Evolutionary conservation across 2,797 vertebrate genomes (phyloP).

Genomic region (Myoxocephalus aenaeus): DNA sequence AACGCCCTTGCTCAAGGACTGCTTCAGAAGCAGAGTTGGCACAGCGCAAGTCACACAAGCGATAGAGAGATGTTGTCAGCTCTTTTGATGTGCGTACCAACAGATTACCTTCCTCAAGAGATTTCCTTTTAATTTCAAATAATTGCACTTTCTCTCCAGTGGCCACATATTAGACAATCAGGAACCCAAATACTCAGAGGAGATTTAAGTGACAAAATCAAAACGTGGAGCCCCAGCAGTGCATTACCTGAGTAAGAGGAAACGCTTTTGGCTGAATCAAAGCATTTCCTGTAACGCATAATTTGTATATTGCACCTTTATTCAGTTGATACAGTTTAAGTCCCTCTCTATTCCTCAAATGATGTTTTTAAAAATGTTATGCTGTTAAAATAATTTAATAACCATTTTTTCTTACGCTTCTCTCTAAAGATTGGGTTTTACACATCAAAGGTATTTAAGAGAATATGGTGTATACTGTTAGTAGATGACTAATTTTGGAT

Average conservation of each 20-base stretch:
- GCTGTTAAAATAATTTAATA: neutral
- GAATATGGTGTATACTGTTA: neutral
- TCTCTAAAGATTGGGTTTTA: neutral
- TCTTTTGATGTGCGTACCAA: conserved; percentile 39
- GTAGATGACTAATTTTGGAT: neutral
- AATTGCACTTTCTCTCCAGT: conserved; percentile 51
- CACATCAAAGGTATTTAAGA: neutral
- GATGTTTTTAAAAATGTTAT: too few species aligned
- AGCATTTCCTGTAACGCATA: conserved; percentile 1
- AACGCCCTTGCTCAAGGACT: conserved; percentile 72
- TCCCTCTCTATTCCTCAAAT: neutral
- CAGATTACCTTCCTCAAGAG: conserved; percentile 31
- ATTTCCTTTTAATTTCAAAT: conserved; percentile 56
- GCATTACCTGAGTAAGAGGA: conserved; percentile 12
- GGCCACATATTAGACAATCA: conserved; percentile 32
- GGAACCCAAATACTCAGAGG: conserved; percentile 32
- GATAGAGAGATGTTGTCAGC: conserved; percentile 55
- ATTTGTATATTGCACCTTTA: neutral
- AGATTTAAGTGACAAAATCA: conserved; percentile 36
- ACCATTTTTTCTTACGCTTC: neutral
- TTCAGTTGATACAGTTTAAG: neutral
- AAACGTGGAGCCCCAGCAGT: conserved; percentile 9
- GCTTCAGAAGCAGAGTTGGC: conserved; percentile 51
- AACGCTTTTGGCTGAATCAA: conserved; percentile 11
- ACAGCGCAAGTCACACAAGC: conserved; percentile 46